Evolutionary conservation across 2,888 invertebrate species (phyloP).

Genomic region (Netelia fuscicornis): DNA sequence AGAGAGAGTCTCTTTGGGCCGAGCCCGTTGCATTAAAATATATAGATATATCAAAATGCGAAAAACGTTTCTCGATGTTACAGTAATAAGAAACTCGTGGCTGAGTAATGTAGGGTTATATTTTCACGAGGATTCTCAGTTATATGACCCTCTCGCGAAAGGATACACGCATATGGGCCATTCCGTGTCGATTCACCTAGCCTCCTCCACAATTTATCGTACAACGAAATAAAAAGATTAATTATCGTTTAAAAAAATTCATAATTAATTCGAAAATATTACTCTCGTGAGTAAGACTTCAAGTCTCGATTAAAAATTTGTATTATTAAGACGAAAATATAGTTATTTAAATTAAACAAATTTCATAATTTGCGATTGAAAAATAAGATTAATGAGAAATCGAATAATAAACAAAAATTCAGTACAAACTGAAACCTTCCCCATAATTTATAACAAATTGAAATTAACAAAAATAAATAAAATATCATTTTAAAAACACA

Average conservation of each 20-base stretch:
- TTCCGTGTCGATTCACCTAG: neutral
- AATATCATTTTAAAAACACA: neutral
- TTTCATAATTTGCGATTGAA: too few relatives aligned
- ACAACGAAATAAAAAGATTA: neutral
- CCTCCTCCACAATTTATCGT: neutral
- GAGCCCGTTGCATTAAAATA: slow-evolving; percentile 35
- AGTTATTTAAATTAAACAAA: too few relatives aligned
- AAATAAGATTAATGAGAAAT: too few relatives aligned
- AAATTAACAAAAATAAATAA: neutral
- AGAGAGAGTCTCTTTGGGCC: slow-evolving; percentile 11
- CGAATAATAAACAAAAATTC: too few relatives aligned
- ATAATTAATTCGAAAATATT: too few relatives aligned
- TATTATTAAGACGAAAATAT: too few relatives aligned
- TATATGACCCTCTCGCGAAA: slow-evolving; percentile 6
- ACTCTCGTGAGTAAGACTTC: too few relatives aligned
- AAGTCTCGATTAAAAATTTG: too few relatives aligned
- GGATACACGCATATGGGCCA: neutral
- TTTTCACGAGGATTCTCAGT: slow-evolving; percentile 71
- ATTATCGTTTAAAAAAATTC: neutral
- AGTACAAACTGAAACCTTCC: neutral
- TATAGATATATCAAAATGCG: slow-evolving; percentile 40
- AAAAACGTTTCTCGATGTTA: slow-evolving; percentile 75
- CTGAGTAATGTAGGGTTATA: slow-evolving; percentile 79
- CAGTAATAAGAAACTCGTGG: slow-evolving; percentile 80
- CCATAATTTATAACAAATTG: neutral